Evolutionary conservation across 1,140 invertebrate genomes (phyloP), one percentile per base, ranked within the genome.

Genomic region (Brachionus paranguensis): DNA sequence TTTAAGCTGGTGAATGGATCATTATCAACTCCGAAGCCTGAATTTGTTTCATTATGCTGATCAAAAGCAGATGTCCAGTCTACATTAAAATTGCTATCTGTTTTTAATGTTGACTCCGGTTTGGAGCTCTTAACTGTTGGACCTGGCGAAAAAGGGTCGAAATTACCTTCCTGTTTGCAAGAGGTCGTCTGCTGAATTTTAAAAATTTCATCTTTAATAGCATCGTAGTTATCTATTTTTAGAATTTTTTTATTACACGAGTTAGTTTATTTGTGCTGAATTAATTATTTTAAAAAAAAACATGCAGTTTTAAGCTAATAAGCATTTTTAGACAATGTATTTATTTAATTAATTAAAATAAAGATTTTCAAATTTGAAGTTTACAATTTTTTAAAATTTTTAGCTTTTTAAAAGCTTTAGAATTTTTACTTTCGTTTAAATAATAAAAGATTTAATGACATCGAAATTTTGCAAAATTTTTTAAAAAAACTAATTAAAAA

Each of bases 21-120:
- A n/a, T 76, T 45, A 4, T 76, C 45, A 53, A 76, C 3, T 8
- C 72, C 72, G 14, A 76, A 76, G 12, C 72, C 45, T 6, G 27
- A 47, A 37, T 29, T 76, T 29, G 43, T 29, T 76, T 76, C 72
- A 50, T 50, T 50, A 27, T 20, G 72, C 33, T 68, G 53, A 43
- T 81, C 78, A 20, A 81, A 81, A 29, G 78, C 53, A 14, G 53
- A 64, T 41, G 78, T 37, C 78, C 78, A 81, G n/a, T 81, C 45
- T 12, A 74, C 70, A 74, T 74, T 74, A 24, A 74, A 74, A 45
- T 74, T 24, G 3, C 12, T 43, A 17, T 41, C 47, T 27, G 45
- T 17, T 60, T 60, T 60, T 8, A 8, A 5, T n/a, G 8, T 74
- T 74, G 43, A 8, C 24, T 76, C 45, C 11, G 72, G 20, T 47